Evolutionary conservation across 2,797 vertebrate species (phyloP), one percentile per base, ranked within the genome.

Genomic region (Clamator glandarius): DNA sequence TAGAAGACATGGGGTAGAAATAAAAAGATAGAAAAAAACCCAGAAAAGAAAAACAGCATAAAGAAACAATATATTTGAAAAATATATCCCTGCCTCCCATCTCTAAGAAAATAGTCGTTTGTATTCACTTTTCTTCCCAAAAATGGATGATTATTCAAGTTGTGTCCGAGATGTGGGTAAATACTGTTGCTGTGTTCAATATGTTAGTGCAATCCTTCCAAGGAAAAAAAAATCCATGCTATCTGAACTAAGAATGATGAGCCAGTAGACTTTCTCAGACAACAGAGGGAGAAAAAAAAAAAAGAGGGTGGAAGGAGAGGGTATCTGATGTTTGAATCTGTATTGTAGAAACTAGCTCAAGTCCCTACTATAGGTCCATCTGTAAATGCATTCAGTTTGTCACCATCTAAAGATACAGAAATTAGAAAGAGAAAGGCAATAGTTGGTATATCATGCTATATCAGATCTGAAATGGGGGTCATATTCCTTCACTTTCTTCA

Each of bases 281-380:
- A 87, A 44, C 10, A 66, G 15, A 73, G 3, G 44, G 19, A 0
- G 10, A 5, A 18, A 42, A 36, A 10, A 28, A 7, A n/a, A 16
- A 4, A 10, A 11, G 12, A 28, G 41, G 15, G 8, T 9, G 5
- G 3, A 14, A 7, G 5, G 2, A 4, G 4, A 6, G 4, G 0
- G 8, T 3, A 62, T 57, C 17, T 76, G 6, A 3, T 48, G 5
- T 41, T 61, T 81, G 46, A 84, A 69, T 7, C 12, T 29, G 2
- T 70, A n/a, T 15, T 39, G 11, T 14, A 73, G 36, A 81, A 92
- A 58, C 44, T 11, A 78, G 24, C 42, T 72, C 5, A 72, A 61
- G 24, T 64, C 14, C 23, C 25, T 72, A 4, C 19, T 35, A 21
- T 19, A 77, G 50, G 14, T 63, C 26, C 17, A 54, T 80, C 29